Base-by-base conservation (phyloP, 2,797 vertebrate genomes). In the Ceryle rudis region DNA sequence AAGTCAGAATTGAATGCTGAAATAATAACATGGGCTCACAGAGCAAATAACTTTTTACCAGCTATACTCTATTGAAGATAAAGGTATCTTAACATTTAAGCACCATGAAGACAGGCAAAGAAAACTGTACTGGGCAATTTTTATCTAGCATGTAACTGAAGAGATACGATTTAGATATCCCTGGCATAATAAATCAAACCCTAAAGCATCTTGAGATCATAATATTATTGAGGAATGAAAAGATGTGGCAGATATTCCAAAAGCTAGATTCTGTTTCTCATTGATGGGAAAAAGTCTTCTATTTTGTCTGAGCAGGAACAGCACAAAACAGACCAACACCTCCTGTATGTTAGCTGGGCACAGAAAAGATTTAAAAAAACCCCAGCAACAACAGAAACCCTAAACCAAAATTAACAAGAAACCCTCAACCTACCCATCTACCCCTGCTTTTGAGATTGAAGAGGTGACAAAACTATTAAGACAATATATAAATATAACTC, bases 91-190 rank as follows among this genome's bases (percentile, higher is more conserved):
- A 65, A 64, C 0, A 0, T 69, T 31, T 65, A 62, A 93, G 58
- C 35, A 18, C 64, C 71, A 6, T 69, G 75, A 95, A 91, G 51
- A 46, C 46, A 65, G 49, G 54, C 87, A 85, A 73, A 83, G 79
- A 80, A 64, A 81, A 62, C 54, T 3, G 5, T 58, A n/a, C 42
- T 29, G 51, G 54, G 66, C 54, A 60, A 37, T 69, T 94, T 93
- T 93, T 91, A 95, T 95, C 79, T 86, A 11, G 51, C 23, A 1
- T 91, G 93, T 94, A 83, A 90, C 81, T 44, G 70, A 84, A 55
- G 77, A 95, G 75, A 93, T 96, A 80, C 66, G 81, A 88, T 96
- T 96, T 75, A 95, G 94, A 93, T 95, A 88, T 86, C 77, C 58
- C 46, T 81, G 72, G 49, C 69, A 79, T 86, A 93, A 88, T 81